Percentiles rank a stretch among this genome's conserved stretches.
Conservation (phyloP, 2,888 invertebrate genomes). For the Apodemia zela region DNA sequence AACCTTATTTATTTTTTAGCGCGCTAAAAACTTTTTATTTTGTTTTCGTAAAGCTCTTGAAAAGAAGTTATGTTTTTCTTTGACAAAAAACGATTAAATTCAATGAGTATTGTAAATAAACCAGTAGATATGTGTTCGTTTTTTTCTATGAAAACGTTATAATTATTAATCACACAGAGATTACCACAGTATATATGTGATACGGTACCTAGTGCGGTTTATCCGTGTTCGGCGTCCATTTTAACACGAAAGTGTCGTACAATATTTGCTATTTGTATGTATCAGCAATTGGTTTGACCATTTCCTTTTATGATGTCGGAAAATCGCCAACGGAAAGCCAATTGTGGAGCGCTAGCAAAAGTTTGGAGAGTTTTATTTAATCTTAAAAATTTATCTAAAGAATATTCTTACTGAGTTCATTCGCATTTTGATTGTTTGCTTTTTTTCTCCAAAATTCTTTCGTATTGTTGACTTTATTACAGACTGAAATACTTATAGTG, state of each 20-base stretch:
- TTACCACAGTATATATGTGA: not conserved
- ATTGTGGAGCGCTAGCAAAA: conserved; percentile 17
- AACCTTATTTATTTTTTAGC: too few relatives aligned
- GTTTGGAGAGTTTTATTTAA: conserved; percentile 13
- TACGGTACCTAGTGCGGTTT: not conserved
- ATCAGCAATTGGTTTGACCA: conserved; percentile 21
- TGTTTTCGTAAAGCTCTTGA: too few relatives aligned
- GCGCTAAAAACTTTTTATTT: too few relatives aligned
- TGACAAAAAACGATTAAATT: too few relatives aligned
- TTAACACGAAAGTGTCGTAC: conserved; percentile 8
- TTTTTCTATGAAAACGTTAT: not conserved
- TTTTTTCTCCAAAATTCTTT: not conserved
- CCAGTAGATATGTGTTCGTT: too few relatives aligned
- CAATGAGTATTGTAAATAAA: too few relatives aligned
- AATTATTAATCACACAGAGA: not conserved
- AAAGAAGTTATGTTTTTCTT: too few relatives aligned
- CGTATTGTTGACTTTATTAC: not conserved
- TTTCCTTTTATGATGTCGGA: conserved; percentile 21
- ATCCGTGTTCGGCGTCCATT: conserved; percentile 1
- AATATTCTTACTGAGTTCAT: conserved; percentile 15
- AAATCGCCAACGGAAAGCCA: conserved; percentile 20
- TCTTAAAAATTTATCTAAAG: conserved; percentile 10
- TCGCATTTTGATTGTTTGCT: conserved; percentile 6
- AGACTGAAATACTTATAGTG: too few relatives aligned
- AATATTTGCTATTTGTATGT: conserved; percentile 22